phyloP scores from a whole-genome alignment of 1,140 invertebrate species.

The Melanaphis sacchari region DNA sequence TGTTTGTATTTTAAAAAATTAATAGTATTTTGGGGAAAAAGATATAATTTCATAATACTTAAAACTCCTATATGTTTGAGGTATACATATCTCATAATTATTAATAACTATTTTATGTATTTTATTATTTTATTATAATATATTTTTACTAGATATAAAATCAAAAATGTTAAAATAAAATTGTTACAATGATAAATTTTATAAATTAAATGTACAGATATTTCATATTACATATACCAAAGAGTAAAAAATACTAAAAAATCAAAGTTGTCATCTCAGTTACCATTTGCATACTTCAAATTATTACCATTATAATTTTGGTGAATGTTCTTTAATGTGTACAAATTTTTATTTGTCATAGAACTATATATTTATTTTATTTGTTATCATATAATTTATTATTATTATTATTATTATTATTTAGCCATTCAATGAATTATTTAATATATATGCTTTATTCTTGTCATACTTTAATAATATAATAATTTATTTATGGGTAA shows the following conservation, averaged over 20 bases:
- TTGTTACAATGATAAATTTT: slow-evolving; percentile 6
- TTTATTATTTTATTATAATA: not conserved
- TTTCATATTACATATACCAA: slow-evolving; percentile 26
- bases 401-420: slow-evolving; percentile 4
- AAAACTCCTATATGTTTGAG: not conserved
- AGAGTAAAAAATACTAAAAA: slow-evolving; percentile 39
- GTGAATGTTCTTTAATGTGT: slow-evolving; percentile 24
- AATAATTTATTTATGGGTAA: not conserved
- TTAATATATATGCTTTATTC: not conserved
- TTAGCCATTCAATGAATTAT: slow-evolving; percentile 25
- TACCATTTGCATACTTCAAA: slow-evolving; percentile 42
- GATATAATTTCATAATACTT: not conserved
- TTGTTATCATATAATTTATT: slow-evolving; percentile 27
- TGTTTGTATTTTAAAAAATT: not conserved
- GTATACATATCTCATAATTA: not conserved
- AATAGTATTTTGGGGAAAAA: not conserved
- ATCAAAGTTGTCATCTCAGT: slow-evolving; percentile 52
- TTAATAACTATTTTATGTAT: not conserved
- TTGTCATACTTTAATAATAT: slow-evolving; percentile 25
- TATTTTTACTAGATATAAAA: slow-evolving; percentile 6
- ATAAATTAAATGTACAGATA: not conserved
- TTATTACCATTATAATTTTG: slow-evolving; percentile 37
- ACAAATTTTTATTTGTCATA: not conserved
- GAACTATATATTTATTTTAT: slow-evolving; percentile 23
- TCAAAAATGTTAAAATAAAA: not conserved